Conservation (phyloP, 2,888 invertebrate genomes). For the Melanostoma mellinum region DNA sequence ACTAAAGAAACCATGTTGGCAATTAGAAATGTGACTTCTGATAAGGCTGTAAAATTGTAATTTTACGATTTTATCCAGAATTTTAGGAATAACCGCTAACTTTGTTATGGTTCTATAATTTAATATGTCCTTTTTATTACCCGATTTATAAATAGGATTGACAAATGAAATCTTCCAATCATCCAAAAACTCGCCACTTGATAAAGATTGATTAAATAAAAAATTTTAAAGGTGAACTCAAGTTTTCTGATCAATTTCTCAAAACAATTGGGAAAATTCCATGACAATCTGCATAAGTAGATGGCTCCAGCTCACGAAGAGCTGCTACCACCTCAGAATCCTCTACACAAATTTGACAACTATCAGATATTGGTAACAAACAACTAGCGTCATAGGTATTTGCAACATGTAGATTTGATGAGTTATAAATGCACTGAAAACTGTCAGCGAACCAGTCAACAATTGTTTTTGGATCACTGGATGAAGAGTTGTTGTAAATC, state of each 20-base stretch:
- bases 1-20: neutral
- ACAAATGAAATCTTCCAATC: neutral
- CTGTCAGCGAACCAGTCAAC: neutral
- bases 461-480: constrained; percentile 5
- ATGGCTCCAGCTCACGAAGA: neutral
- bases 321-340: neutral
- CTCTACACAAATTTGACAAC: neutral
- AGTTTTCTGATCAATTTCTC: too few relatives aligned
- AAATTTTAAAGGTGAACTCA: too few relatives aligned
- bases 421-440: neutral
- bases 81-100: neutral
- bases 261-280: neutral
- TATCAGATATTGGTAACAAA: neutral
- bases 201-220: too few relatives aligned
- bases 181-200: neutral
- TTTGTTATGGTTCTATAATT: too few relatives aligned
- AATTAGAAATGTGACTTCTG: neutral
- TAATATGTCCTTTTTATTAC: too few relatives aligned
- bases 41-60: neutral
- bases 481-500: neutral
- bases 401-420: neutral
- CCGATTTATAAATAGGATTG: neutral
- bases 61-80: neutral
- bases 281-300: neutral
- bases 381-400: neutral